Base-by-base conservation (phyloP, 2,113 vertebrate genomes). In the Chauna torquata region DNA sequence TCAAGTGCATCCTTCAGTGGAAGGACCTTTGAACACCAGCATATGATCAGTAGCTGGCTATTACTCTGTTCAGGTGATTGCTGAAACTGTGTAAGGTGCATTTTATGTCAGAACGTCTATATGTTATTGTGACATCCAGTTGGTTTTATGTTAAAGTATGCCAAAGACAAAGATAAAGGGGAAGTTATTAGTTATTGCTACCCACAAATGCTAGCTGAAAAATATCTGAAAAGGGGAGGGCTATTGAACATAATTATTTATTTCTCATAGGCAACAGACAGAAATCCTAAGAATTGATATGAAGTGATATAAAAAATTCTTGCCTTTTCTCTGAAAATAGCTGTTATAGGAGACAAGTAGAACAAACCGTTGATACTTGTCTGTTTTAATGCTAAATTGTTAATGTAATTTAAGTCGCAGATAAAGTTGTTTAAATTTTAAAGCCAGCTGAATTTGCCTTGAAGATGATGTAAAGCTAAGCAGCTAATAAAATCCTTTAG, bases 81-180 rank as follows among this genome's bases (percentile, higher is more conserved):
- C n/a, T 75, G 42, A 45, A 87, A 52, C 17, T 47, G 17, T 1
- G 0, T 38, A 36, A 80, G 6, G 16, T 2, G 1, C 9, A 9
- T 83, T 92, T 76, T 62, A 9, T 68, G 27, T 28, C 16, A 3
- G 16, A 30, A 5, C 27, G 5, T 19, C 40, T 86, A 4, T 78
- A 30, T 58, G 32, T 44, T 20, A 23, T 30, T 70, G 32, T 69
- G 47, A 50, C 11, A 23, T 42, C 49, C 24, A 18, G n/a, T 25
- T 47, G 57, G 4, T 36, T 65, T 78, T 61, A 0, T 28, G 9
- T 54, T 40, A 38, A 82, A 95, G 38, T 32, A 25, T 69, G 40
- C 38, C 42, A 38, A 40, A 34, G 30, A 36, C 23, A n/a, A n/a
- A 86, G 40, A 16, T n/a, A 28, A 62, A 23, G 12, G 7, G 54